Evolutionary conservation across 2,888 invertebrate genomes (phyloP), one percentile per base, ranked within the genome.

Genomic region (Cephonodes hylas): DNA sequence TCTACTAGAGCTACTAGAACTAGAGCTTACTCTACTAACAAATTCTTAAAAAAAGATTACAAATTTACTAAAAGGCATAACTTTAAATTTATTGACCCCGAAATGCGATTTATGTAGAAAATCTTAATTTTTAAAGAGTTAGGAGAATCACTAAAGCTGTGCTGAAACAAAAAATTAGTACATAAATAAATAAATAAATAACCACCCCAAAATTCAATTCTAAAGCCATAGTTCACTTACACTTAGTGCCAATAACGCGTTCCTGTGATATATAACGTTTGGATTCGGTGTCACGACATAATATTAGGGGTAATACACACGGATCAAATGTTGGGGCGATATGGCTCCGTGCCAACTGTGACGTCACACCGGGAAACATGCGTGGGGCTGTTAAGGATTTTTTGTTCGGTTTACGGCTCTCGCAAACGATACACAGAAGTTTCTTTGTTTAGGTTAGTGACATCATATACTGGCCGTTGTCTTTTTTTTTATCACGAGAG

Each of bases 301-400:
- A 53, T 69, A 65, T 64, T 66, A 69, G 42, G 66, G 64, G 58
- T 65, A 62, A 63, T 64, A 64, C 63, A 68, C 65, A 72, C 62
- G 62, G 60, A 61, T 59, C 63, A 60, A 42, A 20, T 31, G 15
- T 18, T n/a, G 5, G 18, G 27, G 18, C 5, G 58, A 53, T 61
- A 46, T 65, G 67, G 64, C 64, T 61, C 53, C 13, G 42, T 58
- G 65, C 65, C 67, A 65, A 64, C 59, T 60, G 60, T 63, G 59
- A 48, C 61, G 58, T 61, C 61, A 58, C 38, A n/a, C 23, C 31
- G 45, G 45, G 27, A 46, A 58, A 38, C 53, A 31, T 53, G 31
- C 53, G 53, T 31, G 31, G 3, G 3, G 31, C 53, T 53, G 31
- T 53, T 31, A 31, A 18, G 31, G 20, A 45, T 31, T 53, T 53